Evolutionary conservation across 2,888 invertebrate species (phyloP).

Genomic region (Andrena haemorrhoa): DNA sequence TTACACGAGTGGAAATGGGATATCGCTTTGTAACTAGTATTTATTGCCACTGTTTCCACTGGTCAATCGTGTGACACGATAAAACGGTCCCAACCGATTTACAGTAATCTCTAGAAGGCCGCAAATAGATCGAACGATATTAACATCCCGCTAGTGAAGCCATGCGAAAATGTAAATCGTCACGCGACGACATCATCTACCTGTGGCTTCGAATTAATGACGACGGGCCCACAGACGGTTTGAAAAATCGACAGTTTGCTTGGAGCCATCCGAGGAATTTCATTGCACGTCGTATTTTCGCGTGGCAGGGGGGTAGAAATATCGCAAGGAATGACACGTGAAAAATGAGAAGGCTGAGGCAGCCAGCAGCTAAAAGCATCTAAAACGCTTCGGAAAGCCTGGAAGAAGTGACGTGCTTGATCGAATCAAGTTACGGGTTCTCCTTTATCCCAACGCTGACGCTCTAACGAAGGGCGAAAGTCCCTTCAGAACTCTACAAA

Average conservation of each 20-base stretch:
- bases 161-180: not conserved
- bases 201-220: too few species aligned
- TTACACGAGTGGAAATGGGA: not conserved
- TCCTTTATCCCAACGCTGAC: slow-evolving; percentile 31
- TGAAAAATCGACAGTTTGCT: not conserved
- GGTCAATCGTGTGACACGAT: not conserved
- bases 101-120: not conserved
- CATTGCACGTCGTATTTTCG: slow-evolving; percentile 3
- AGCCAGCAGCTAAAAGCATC: slow-evolving; percentile 64
- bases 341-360: slow-evolving; percentile 39
- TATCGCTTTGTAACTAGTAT: slow-evolving; percentile 24
- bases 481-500: slow-evolving; percentile 40
- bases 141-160: not conserved
- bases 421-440: slow-evolving; percentile 66
- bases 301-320: slow-evolving; percentile 27
- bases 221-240: not conserved
- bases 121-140: not conserved
- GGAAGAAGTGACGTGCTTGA: slow-evolving; percentile 54
- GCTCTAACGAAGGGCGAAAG: slow-evolving; percentile 41
- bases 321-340: slow-evolving; percentile 53
- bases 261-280: not conserved
- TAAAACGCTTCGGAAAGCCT: slow-evolving; percentile 57
- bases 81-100: not conserved
- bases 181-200: too few species aligned
- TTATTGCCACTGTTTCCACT: slow-evolving; percentile 5